A percentile compares a stretch with the other conserved stretches of the same genome.
These are phyloP conservation scores for Herpailurus yagouaroundi DNA, from an alignment of 2,113 vertebrate species.

Conservation along the genomic window DNA sequence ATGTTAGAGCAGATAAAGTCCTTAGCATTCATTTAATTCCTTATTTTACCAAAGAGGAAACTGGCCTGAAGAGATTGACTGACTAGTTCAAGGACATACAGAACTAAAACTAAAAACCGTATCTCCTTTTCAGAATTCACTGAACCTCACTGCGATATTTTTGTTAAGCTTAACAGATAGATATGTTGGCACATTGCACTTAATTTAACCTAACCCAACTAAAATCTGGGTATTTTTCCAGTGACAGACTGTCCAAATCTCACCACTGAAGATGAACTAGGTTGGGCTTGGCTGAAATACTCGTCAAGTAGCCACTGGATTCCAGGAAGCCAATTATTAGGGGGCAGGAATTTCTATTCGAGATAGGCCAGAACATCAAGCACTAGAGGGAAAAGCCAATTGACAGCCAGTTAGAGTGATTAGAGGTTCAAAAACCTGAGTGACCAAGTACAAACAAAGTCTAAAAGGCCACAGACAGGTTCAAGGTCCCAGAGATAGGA, in stretches of 20 bases:
- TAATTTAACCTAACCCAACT: slow-evolving; percentile 46
- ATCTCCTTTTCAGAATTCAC: slow-evolving; percentile 29
- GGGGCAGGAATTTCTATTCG: background rate
- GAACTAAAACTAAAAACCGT: slow-evolving; percentile 40
- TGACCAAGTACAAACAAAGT: slow-evolving; percentile 64
- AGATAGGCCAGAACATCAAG: background rate
- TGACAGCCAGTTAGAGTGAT: background rate
- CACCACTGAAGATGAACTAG: background rate
- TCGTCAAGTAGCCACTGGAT: background rate
- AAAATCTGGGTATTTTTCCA: slow-evolving; percentile 38
- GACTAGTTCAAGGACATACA: slow-evolving; percentile 8
- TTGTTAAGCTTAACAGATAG: background rate
- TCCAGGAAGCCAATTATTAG: background rate
- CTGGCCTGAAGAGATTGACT: background rate
- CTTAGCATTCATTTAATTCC: background rate
- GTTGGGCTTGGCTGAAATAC: background rate
- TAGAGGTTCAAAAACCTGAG: slow-evolving; percentile 49
- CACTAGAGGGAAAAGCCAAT: background rate
- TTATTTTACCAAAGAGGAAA: slow-evolving; percentile 43
- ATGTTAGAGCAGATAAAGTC: background rate
- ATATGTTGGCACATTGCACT: background rate
- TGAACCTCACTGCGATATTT: slow-evolving; percentile 5
- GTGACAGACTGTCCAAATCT: background rate
- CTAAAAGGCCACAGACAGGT: slow-evolving; percentile 62
- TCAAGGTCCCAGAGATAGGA: slow-evolving; percentile 71